These are phyloP conservation scores for Urocitellus parryii DNA, from an alignment of 2,113 vertebrate species.

Conservation along the genomic window DNA sequence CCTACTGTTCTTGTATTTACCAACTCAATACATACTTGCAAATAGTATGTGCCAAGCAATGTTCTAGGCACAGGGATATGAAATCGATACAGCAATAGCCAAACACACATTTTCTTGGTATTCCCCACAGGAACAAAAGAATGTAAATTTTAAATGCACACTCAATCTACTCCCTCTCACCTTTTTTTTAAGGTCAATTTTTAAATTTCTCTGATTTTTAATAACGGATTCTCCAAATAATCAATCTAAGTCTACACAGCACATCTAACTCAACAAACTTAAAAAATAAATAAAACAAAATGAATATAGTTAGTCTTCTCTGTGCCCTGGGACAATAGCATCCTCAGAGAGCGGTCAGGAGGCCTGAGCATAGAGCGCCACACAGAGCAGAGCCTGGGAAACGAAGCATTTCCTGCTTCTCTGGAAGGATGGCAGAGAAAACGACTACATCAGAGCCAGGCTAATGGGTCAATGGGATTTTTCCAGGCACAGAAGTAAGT, in stretches of 20 bases:
- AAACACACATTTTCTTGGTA: constrained; percentile 65
- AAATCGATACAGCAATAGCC: constrained; percentile 44
- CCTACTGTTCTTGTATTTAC: neutral
- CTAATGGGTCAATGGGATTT: neutral
- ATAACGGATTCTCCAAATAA: constrained; percentile 50
- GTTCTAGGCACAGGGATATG: neutral
- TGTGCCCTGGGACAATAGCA: neutral
- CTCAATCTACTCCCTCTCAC: neutral
- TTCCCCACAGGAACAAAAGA: constrained; percentile 33
- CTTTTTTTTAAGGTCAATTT: neutral
- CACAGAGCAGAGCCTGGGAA: neutral
- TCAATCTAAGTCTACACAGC: constrained; percentile 41
- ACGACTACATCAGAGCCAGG: neutral
- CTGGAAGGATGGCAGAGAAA: neutral
- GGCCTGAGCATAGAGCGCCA: neutral
- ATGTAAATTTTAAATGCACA: constrained; percentile 37
- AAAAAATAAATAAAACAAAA: neutral
- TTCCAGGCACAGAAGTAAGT: neutral
- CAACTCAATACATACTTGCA: neutral
- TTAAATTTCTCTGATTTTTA: constrained; percentile 52
- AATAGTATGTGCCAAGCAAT: neutral
- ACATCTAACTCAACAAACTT: constrained; percentile 40
- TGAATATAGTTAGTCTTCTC: neutral
- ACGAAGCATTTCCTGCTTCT: neutral
- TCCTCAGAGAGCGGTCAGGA: neutral